phyloP scores from a whole-genome alignment of 2,113 vertebrate genomes.

The Oostethus manadensis region DNA sequence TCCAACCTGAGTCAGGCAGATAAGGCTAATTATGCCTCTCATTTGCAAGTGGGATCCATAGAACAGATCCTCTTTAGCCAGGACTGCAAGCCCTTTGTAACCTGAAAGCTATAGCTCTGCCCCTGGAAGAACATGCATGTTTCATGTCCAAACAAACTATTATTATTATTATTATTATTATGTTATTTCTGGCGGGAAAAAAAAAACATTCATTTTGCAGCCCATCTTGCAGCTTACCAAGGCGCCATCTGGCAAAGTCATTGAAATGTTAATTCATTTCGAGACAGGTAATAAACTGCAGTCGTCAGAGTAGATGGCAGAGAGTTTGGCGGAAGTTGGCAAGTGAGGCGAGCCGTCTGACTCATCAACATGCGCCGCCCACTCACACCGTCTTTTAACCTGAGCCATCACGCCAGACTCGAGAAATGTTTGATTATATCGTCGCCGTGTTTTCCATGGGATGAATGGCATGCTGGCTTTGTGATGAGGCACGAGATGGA shows the following conservation, averaged over 20 bases:
- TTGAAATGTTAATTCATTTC: constrained; percentile 84
- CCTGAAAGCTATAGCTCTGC: constrained; percentile 45
- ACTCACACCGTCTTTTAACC: constrained; percentile 38
- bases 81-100: constrained; percentile 35
- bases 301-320: constrained; percentile 65
- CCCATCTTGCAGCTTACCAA: constrained; percentile 60
- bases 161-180: constrained; percentile 3
- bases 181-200: too few relatives aligned
- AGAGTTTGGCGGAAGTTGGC: constrained; percentile 54
- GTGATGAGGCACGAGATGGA: neutral
- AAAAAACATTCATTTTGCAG: constrained; percentile 40
- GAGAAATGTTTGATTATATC: constrained; percentile 26
- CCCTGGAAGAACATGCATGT: constrained; percentile 15
- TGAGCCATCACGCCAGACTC: constrained; percentile 15
- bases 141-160: constrained; percentile 20
- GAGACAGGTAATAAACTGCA: constrained; percentile 80
- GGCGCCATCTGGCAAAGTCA: constrained; percentile 71
- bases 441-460: neutral
- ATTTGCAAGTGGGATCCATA: constrained; percentile 68
- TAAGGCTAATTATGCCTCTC: constrained; percentile 72
- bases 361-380: constrained; percentile 56
- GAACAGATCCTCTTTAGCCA: constrained; percentile 55
- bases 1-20: constrained; percentile 54
- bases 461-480: neutral
- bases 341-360: constrained; percentile 42